Base-by-base conservation (phyloP, 92 coral and sea anemone genomes). In the Palythoa grandis region DNA sequence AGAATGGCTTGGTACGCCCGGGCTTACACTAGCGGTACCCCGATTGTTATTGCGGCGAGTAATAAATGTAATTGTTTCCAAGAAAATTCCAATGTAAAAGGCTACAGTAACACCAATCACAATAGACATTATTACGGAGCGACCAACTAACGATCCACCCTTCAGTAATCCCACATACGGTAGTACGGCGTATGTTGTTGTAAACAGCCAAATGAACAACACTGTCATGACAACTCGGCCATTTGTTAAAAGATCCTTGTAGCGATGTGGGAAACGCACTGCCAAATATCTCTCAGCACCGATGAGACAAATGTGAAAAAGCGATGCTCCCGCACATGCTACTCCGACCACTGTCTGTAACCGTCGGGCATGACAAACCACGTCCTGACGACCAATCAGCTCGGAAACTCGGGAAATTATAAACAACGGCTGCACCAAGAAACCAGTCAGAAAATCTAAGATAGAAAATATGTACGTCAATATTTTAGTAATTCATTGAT, bases 201-300 rank as follows among this genome's bases (percentile, higher is more conserved):
- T 19, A 38, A 71, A 71, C 52, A 71, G n/a, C 76, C 76, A 71
- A 37, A 71, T 71, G 53, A 71, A 19, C 13, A 37, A 71, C 76
- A 71, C 52, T 6, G 22, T 37, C 76, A 37, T 37, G 7, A 39
- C 20, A 71, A 14, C 19, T 35, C 76, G 76, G 73, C 73, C 11
- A 3, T 22, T 68, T n/a, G 73, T 68, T 13, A 68, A 68, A 39
- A 68, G 73, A 7, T 7, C 14, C 11, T 25, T 68, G 22, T 73
- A 73, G 25, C 77, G 56, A 17, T 22, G 11, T 43, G 77, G 56
- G 11, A 73, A 73, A 17, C 57, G 57, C 25, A 73, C 77, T 43
- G 77, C 77, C 1, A 73, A 19, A 40, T 40, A 73, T 35, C 76
- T 71, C 47, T 71, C 76, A 71, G 35, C 50, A 20, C 76, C 35